A percentile compares a stretch with the other conserved stretches of the same genome.
phyloP scores from a whole-genome alignment of 2,113 vertebrate genomes.

The Archilochus colubris region DNA sequence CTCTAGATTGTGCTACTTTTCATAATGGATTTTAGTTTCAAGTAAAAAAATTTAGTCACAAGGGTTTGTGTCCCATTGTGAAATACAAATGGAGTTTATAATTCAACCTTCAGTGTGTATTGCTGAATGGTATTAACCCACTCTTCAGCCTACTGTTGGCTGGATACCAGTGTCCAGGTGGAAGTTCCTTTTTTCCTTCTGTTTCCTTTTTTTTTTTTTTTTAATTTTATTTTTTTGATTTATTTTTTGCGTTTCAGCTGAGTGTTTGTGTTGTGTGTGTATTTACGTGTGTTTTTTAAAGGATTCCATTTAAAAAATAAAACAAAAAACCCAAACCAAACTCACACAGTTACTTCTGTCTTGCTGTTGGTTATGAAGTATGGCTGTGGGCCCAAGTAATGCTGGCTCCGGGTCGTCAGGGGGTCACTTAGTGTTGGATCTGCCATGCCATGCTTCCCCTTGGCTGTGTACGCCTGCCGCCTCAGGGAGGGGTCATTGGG shows the following conservation, averaged over 20 bases:
- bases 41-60: slow-evolving; percentile 70
- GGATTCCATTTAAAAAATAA: slow-evolving; percentile 16
- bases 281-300: slow-evolving; percentile 53
- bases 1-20: slow-evolving; percentile 82
- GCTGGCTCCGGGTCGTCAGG: slow-evolving; percentile 86
- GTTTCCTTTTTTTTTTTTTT: not conserved
- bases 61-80: slow-evolving; percentile 45
- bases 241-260: slow-evolving; percentile 70
- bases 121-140: slow-evolving; percentile 70
- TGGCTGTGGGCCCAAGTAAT: slow-evolving; percentile 92
- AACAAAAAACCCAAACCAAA: not conserved
- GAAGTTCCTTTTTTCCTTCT: not conserved
- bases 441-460: slow-evolving; percentile 85
- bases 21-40: slow-evolving; percentile 76
- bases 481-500: slow-evolving; percentile 89
- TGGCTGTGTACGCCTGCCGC: slow-evolving; percentile 87
- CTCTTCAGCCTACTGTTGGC: slow-evolving; percentile 33
- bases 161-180: slow-evolving; percentile 31
- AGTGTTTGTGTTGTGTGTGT: slow-evolving; percentile 37
- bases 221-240: not conserved
- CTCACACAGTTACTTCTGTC: slow-evolving; percentile 99
- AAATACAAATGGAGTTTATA: slow-evolving; percentile 71
- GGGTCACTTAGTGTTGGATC: slow-evolving; percentile 87
- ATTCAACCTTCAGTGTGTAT: slow-evolving; percentile 74
- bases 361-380: slow-evolving; percentile 99